Percentiles rank a stretch among this genome's conserved stretches.
These are phyloP conservation scores for Melitaea cinxia DNA, from an alignment of 1,140 invertebrate genomes.

Conservation along the genomic window DNA sequence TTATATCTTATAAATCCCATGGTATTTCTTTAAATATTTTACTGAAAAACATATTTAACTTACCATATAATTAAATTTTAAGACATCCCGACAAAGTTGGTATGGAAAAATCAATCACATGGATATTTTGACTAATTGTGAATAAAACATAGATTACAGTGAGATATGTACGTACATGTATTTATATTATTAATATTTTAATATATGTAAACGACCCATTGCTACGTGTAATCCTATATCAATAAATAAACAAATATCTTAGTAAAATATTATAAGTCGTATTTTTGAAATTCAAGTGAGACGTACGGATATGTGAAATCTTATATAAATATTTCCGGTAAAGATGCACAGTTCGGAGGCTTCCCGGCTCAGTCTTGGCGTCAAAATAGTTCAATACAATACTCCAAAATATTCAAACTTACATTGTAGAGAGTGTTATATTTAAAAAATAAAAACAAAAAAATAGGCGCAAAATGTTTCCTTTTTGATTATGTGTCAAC, in stretches of 20 bases:
- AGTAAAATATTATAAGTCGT: constrained; percentile 15
- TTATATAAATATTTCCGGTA: constrained; percentile 62
- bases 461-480: too few relatives aligned
- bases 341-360: constrained; percentile 73
- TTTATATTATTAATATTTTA: too few relatives aligned
- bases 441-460: neutral
- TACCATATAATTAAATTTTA: neutral
- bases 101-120: too few relatives aligned
- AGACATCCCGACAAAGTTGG: too few relatives aligned
- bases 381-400: constrained; percentile 58
- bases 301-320: constrained; percentile 53
- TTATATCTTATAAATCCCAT: constrained; percentile 20
- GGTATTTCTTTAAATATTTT: neutral
- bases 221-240: neutral
- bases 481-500: too few relatives aligned
- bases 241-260: constrained; percentile 9
- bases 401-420: constrained; percentile 3
- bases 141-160: too few relatives aligned
- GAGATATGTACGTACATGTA: too few relatives aligned
- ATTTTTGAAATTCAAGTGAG: constrained; percentile 53
- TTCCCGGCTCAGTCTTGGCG: constrained; percentile 55
- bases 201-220: too few relatives aligned
- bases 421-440: constrained; percentile 11
- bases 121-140: too few relatives aligned
- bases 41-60: neutral